Conservation (phyloP, 2,888 invertebrate species). For the Parapristionchus giblindavisi region DNA sequence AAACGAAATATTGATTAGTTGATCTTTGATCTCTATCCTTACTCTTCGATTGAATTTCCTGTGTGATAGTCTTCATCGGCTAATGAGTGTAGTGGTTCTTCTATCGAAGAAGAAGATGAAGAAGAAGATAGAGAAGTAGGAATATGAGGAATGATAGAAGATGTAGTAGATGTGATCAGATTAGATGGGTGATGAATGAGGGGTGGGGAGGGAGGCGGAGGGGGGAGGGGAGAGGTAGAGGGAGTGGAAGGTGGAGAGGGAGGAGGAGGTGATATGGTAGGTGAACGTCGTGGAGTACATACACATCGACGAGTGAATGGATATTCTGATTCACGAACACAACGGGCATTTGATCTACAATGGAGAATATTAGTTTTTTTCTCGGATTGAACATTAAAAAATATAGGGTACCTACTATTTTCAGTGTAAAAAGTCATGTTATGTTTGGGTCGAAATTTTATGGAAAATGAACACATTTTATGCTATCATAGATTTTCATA, state of each 20-base stretch:
- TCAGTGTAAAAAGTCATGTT: too few relatives aligned
- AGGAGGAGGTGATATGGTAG: neutral
- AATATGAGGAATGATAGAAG: neutral
- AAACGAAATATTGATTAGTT: neutral
- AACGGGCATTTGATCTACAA: conserved; percentile 47
- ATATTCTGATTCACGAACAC: conserved; percentile 52
- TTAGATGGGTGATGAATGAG: conserved; percentile 9
- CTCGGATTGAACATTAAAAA: too few relatives aligned
- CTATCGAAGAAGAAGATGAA: conserved; percentile 1
- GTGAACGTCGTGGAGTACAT: conserved; percentile 48
- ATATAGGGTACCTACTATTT: too few relatives aligned
- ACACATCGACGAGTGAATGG: conserved; percentile 51
- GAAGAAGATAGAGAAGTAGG: neutral
- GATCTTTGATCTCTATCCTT: neutral
- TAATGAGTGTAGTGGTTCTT: too few relatives aligned
- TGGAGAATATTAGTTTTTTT: too few relatives aligned
- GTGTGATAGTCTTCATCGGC: too few relatives aligned
- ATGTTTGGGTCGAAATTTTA: too few relatives aligned
- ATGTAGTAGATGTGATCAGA: neutral
- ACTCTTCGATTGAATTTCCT: neutral
- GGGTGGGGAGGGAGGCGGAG: conserved; percentile 8
- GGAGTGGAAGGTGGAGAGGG: neutral
- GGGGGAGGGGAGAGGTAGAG: neutral
- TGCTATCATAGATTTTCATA: too few relatives aligned
- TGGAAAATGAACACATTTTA: too few relatives aligned